These are phyloP conservation scores for Gadus chalcogrammus DNA, from an alignment of 2,113 vertebrate genomes.

Conservation along the genomic window DNA sequence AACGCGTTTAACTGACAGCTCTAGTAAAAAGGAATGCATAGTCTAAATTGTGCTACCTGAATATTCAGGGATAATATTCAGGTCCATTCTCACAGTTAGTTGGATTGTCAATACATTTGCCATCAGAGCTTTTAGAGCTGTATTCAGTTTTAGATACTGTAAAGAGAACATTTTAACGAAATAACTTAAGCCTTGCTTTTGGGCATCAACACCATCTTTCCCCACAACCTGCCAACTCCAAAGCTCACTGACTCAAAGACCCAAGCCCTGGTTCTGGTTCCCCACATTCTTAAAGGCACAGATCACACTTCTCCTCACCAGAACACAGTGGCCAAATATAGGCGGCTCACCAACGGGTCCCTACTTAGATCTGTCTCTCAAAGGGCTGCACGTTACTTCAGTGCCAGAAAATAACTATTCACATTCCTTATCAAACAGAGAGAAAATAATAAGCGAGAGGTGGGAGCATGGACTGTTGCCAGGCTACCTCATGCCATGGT, in stretches of 20 bases:
- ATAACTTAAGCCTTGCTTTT: conserved; percentile 32
- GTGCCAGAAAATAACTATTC: conserved; percentile 65
- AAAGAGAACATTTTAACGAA: no score
- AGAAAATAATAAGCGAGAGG: conserved; percentile 56
- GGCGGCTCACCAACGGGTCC: conserved; percentile 42
- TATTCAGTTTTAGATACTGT: no score
- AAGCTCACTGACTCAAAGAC: conserved; percentile 35
- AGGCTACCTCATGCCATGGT: conserved; percentile 66
- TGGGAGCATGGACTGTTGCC: conserved; percentile 59
- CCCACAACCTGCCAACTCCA: conserved; percentile 44
- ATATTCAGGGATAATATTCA: no score
- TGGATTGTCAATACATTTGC: no score
- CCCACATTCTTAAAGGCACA: conserved; percentile 64
- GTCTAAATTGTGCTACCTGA: no score
- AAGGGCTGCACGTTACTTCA: conserved; percentile 47
- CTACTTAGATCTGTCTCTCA: conserved; percentile 54
- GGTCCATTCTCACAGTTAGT: no score
- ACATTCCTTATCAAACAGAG: conserved; percentile 59
- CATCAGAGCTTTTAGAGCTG: no score
- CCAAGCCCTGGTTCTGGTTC: conserved; percentile 40
- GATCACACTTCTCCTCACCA: conserved; percentile 55
- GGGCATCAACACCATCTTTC: conserved; percentile 52
- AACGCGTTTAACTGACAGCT: no score
- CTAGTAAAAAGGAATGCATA: no score
- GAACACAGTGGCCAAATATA: conserved; percentile 68